Evolutionary conservation across 1,140 invertebrate species (phyloP).

Genomic region (Argopecten irradians): DNA sequence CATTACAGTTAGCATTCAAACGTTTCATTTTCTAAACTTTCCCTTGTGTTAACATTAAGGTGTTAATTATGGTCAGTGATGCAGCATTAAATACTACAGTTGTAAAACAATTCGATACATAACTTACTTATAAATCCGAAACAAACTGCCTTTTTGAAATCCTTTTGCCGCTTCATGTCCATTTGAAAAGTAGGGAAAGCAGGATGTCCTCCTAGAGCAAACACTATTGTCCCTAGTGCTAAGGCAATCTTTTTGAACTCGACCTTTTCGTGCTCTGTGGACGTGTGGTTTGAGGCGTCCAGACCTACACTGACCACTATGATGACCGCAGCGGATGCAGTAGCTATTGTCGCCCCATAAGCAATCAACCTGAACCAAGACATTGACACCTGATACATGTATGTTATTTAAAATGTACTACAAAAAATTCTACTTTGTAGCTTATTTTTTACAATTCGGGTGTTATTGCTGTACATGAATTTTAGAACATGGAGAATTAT

Average conservation of each 20-base stretch:
- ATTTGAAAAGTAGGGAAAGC: constrained; percentile 78
- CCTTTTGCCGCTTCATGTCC: constrained; percentile 76
- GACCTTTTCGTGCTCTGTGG: constrained; percentile 16
- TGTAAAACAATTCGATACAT: not conserved
- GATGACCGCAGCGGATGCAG: constrained; percentile 69
- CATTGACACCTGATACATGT: not conserved
- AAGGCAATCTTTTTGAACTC: constrained; percentile 68
- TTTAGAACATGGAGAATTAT: not conserved
- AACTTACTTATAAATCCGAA: constrained; percentile 74
- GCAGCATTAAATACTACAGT: not conserved
- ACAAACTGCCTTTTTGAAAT: constrained; percentile 75
- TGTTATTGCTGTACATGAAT: not conserved
- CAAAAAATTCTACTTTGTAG: not conserved
- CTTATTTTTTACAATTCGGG: not conserved
- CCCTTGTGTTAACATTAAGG: not conserved
- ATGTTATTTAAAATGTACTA: not conserved
- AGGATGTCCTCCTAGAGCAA: constrained; percentile 77
- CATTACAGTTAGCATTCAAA: not conserved
- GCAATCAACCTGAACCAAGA: constrained; percentile 67
- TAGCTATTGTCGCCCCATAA: constrained; percentile 68
- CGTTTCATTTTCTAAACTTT: not conserved
- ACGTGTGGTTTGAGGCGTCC: constrained; percentile 34
- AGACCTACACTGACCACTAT: constrained; percentile 57
- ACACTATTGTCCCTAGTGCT: constrained; percentile 78
- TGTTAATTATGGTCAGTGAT: not conserved